Evolutionary conservation across 2,113 vertebrate species (phyloP), one percentile per base, ranked within the genome.

Genomic region (Calidris pygmaea): DNA sequence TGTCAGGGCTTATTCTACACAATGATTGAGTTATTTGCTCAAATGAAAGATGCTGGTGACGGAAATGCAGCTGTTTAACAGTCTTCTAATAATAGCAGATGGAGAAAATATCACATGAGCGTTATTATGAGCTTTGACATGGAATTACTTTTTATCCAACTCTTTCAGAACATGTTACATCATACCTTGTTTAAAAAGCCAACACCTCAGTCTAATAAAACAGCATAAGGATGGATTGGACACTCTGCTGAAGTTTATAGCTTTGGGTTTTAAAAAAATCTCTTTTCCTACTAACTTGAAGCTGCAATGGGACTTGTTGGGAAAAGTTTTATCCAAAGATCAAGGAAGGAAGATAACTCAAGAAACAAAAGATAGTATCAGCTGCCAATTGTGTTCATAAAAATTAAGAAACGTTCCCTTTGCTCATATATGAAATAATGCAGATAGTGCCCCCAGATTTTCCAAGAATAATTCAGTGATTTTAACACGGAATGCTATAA

Each of bases 401-500:
- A 95, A 83, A 83, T 47, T 16, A 74, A 35, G 39, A 24, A 73
- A 59, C 0, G 3, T 19, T 65, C 60, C 71, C 35, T 91, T 74
- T 17, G 3, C 15, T 89, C 0, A 0, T 17, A 35, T 14, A 68
- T 14, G 26, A 85, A 93, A 90, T 17, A 71, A 88, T n/a, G 20
- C 35, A 87, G 23, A 60, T 21, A 19, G 56, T 8, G 76, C 34
- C 47, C 20, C 48, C 19, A 87, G 45, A 52, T 88, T 91, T 94
- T 77, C 89, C 39, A 81, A 72, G 63, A 89, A 53, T 72, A 96
- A 94, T 66, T 32, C 41, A 91, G 87, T 75, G 43, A 84, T 84
- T 95, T 84, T 85, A 86, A 89, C 72, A 72, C 39, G 48, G 70
- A 93, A 92, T 77, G 92, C 85, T 71, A 32, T 26, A 72, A 93